Evolutionary conservation across 1,140 invertebrate genomes (phyloP).

Genomic region (Hyles euphorbiae): DNA sequence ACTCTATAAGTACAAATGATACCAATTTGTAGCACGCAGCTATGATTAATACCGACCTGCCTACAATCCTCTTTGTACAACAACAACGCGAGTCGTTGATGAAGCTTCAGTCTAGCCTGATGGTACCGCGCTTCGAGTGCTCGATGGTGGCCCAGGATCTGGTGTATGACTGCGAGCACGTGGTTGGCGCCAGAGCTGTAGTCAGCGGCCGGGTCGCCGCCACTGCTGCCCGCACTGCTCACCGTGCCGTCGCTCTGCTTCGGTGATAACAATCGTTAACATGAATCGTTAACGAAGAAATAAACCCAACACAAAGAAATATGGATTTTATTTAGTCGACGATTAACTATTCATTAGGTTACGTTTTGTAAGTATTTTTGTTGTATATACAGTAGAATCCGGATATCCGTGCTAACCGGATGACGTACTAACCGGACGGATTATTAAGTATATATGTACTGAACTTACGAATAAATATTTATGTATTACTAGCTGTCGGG

Average conservation of each 20-base stretch:
- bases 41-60: conserved; percentile 74
- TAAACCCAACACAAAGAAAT: too few species aligned
- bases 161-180: conserved; percentile 92
- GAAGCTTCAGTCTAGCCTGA: conserved; percentile 93
- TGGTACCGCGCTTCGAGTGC: conserved; percentile 96
- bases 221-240: conserved; percentile 56
- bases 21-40: too few species aligned
- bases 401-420: too few species aligned
- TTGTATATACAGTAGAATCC: too few species aligned
- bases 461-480: too few species aligned
- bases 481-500: too few species aligned
- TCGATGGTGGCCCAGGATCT: conserved; percentile 95
- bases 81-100: conserved; percentile 93
- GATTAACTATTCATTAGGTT: too few species aligned
- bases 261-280: background rate
- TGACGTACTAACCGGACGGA: too few species aligned
- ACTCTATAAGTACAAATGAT: too few species aligned
- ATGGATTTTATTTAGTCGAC: too few species aligned
- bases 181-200: conserved; percentile 96
- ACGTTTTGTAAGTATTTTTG: too few species aligned
- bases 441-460: too few species aligned
- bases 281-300: background rate
- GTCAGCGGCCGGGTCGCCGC: conserved; percentile 94
- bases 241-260: conserved; percentile 52
- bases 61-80: conserved; percentile 97